Conservation (phyloP, 2,888 invertebrate genomes). For the Odontocerum albicorne region DNA sequence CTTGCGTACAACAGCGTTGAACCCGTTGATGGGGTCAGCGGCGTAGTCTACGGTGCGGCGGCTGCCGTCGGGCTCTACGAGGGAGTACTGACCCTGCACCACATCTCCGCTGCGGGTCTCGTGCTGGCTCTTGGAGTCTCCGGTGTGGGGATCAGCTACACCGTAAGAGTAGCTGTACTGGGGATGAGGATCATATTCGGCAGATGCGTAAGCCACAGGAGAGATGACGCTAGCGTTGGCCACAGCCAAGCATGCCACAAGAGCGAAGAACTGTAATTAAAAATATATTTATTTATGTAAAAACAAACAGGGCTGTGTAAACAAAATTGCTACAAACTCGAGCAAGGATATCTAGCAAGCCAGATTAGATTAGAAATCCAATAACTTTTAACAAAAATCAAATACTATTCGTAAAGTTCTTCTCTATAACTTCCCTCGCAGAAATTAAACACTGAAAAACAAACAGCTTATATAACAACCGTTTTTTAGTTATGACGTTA, state of each 20-base stretch:
- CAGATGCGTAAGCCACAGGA: constrained; percentile 37
- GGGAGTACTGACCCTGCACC: constrained; percentile 57
- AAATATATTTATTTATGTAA: constrained; percentile 6
- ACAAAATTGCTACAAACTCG: too few species aligned
- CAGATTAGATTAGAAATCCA: too few species aligned
- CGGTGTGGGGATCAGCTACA: constrained; percentile 58
- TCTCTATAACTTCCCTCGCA: too few species aligned
- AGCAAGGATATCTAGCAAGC: too few species aligned
- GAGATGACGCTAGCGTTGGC: constrained; percentile 47
- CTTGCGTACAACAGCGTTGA: constrained; percentile 44
- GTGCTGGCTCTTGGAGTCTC: constrained; percentile 58
- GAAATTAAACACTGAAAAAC: too few species aligned
- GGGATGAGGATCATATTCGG: constrained; percentile 42
- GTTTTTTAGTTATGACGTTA: too few species aligned
- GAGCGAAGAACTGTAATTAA: constrained; percentile 47
- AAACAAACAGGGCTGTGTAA: too few species aligned
- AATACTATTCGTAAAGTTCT: too few species aligned
- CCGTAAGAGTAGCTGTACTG: constrained; percentile 53
- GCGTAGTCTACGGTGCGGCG: constrained; percentile 58
- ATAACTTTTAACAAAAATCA: too few species aligned
- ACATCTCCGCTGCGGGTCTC: constrained; percentile 54
- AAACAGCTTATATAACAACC: too few species aligned
- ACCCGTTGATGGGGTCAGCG: constrained; percentile 50
- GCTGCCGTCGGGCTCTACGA: constrained; percentile 57
- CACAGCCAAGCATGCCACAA: constrained; percentile 45